Percentiles rank a stretch among this genome's conserved stretches.
Conservation (phyloP, 2,113 vertebrate species). For the Athene cunicularia region DNA sequence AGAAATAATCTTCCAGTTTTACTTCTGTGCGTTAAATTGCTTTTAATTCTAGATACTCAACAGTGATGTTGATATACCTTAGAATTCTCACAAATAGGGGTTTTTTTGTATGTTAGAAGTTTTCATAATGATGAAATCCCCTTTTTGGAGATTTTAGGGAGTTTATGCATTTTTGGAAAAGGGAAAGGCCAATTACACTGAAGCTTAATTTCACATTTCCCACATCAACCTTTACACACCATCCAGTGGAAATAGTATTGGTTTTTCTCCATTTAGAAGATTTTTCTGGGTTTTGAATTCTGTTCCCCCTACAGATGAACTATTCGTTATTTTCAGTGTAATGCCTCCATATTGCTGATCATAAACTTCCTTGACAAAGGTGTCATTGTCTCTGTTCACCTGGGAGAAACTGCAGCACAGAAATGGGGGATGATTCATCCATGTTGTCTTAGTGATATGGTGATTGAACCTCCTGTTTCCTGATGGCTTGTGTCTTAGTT, state of each 20-base stretch:
- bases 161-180: background rate
- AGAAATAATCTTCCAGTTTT: background rate
- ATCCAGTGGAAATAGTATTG: background rate
- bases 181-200: background rate
- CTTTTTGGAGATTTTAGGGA: background rate
- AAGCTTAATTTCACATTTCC: background rate
- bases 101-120: background rate
- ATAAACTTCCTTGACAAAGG: background rate
- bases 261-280: background rate
- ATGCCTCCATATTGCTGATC: background rate
- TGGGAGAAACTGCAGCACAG: background rate
- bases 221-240: accelerated
- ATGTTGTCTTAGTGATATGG: background rate
- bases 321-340: background rate
- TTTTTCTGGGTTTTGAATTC: background rate
- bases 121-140: background rate
- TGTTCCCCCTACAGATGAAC: background rate
- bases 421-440: background rate
- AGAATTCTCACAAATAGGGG: background rate
- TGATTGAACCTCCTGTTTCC: background rate
- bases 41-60: background rate
- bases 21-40: background rate
- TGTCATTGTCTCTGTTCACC: background rate
- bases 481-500: background rate
- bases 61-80: background rate